A percentile compares a stretch with the other conserved stretches of the same genome.
Conservation (phyloP, 2,113 vertebrate genomes). For the Pluvialis apricaria region DNA sequence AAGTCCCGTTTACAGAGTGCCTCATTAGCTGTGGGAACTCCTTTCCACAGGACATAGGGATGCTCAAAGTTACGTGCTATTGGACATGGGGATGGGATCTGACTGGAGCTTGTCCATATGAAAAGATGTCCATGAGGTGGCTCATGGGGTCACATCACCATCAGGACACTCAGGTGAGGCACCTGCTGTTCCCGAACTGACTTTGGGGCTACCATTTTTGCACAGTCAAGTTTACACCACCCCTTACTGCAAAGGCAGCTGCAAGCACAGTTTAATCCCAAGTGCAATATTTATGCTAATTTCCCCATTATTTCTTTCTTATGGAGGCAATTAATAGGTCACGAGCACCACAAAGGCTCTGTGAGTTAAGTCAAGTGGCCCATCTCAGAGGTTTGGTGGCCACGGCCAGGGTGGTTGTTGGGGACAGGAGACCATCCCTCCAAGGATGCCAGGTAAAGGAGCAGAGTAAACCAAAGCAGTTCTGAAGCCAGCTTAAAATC, state of each 20-base stretch:
- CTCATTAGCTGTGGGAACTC: background rate
- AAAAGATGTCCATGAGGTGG: background rate
- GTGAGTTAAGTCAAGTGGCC: background rate
- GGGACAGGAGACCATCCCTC: background rate
- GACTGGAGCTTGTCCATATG: background rate
- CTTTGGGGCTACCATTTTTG: background rate
- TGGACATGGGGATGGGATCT: background rate
- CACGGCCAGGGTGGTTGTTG: rapidly evolving
- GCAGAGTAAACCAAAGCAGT: background rate
- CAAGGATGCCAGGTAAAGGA: background rate
- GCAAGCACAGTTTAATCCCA: background rate
- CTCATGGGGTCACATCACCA: background rate
- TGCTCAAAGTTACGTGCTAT: background rate
- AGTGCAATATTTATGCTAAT: background rate
- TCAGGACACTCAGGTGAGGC: background rate
- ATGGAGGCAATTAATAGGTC: background rate
- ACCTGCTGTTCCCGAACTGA: background rate
- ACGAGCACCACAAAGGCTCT: background rate
- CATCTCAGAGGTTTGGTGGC: background rate
- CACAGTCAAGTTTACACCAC: background rate
- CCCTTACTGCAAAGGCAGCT: background rate
- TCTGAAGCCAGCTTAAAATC: background rate
- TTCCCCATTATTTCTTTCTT: background rate
- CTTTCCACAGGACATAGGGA: background rate
- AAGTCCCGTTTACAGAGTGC: background rate